Evolutionary conservation across 2,113 vertebrate genomes (phyloP).

Genomic region (Elanus axillaris): DNA sequence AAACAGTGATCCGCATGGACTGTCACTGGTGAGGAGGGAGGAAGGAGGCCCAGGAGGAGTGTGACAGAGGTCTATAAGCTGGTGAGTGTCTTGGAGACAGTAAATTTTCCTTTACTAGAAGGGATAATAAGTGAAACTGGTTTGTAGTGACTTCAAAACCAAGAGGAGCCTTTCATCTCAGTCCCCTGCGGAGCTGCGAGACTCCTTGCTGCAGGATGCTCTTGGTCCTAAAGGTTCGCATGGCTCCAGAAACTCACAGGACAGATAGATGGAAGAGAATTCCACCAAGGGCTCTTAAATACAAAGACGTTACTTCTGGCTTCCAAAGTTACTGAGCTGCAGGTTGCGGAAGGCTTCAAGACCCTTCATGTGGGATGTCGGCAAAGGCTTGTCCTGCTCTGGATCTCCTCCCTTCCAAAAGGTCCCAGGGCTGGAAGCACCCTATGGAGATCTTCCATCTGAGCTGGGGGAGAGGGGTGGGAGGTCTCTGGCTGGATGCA

Average conservation of each 20-base stretch:
- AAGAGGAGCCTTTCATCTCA: background rate
- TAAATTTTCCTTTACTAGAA: background rate
- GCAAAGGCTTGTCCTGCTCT: background rate
- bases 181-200: background rate
- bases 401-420: background rate
- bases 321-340: accelerated
- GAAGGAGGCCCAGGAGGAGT: background rate
- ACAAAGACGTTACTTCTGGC: background rate
- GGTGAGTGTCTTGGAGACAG: background rate
- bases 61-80: background rate
- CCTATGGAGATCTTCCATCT: background rate
- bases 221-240: background rate
- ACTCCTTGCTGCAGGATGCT: background rate
- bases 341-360: background rate
- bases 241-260: background rate
- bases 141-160: background rate
- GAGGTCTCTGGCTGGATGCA: background rate
- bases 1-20: accelerated
- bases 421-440: background rate
- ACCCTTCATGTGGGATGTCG: background rate
- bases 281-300: background rate
- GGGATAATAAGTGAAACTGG: background rate
- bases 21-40: background rate
- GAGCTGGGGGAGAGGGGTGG: background rate
- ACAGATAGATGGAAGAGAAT: background rate